Evolutionary conservation across 2,797 vertebrate genomes (phyloP), one percentile per base, ranked within the genome.

Genomic region (Capromys pilorides): DNA sequence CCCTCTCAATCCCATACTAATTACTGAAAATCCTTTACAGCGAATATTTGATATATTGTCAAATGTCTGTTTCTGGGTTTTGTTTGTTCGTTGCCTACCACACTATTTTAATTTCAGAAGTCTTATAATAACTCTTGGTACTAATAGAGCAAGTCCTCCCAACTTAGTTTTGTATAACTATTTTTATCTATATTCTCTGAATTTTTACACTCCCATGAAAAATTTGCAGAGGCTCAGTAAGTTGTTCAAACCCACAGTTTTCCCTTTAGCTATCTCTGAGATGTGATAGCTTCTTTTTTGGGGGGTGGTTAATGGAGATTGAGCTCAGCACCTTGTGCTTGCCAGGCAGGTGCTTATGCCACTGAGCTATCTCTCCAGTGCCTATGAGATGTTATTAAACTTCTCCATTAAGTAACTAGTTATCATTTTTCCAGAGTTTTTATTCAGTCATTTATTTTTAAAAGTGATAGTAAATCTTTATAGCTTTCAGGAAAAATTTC

Each of bases 11-110:
- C n/a, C 11, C 33, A 33, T 14, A 77, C 6, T 19, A 80, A 77
- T 95, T 81, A 67, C 71, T 83, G 19, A 88, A 84, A 80, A 92
- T 26, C 57, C 21, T 94, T 33, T 64, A 9, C 6, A 75, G 51
- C 36, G 1, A 11, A 78, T 86, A 89, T 45, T 85, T 88, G 14
- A 59, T 71, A 59, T 73, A 57, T 61, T 85, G 31, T 71, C 7
- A 66, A 26, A 67, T 51, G 19, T 86, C 26, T 64, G 13, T 87
- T 80, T 77, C 21, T 13, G 31, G 14, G 9, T 0, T 91, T 45
- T 78, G n/a, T 31, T 87, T 51, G 57, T 16, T 85, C 19, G 81
- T 87, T 85, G 2, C 90, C 78, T 81, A 21, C 11, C 1, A 59
- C 0, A n/a, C 18, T 86, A 6, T 90, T 80, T 87, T 92, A 92